Evolutionary conservation across 2,113 vertebrate genomes (phyloP).

Genomic region (Lagopus leucura): DNA sequence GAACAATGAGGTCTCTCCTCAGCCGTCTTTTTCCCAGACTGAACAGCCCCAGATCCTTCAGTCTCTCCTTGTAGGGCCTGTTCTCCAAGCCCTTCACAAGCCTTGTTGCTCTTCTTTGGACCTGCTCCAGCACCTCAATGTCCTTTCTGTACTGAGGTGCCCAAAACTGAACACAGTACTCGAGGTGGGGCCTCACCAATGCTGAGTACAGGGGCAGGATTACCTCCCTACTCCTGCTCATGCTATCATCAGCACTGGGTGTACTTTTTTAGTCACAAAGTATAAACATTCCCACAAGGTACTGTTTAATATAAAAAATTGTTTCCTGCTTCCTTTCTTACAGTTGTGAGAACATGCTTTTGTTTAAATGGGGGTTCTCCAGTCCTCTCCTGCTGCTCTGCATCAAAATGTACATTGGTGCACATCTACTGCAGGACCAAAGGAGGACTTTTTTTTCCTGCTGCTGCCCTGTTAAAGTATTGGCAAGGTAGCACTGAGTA

Average conservation of each 20-base stretch:
- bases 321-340: conserved; percentile 17
- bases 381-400: background rate
- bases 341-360: background rate
- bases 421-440: background rate
- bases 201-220: no score
- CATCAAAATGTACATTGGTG: rapidly evolving
- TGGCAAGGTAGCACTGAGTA: background rate
- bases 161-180: no score
- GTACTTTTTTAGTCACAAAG: background rate
- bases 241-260: background rate
- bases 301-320: background rate
- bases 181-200: no score
- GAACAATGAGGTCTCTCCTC: no score
- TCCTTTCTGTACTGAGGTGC: no score
- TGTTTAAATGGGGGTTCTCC: background rate
- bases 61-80: no score
- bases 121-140: no score
- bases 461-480: background rate
- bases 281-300: background rate
- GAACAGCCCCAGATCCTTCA: no score
- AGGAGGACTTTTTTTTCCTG: background rate
- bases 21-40: no score
- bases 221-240: background rate
- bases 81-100: no score
- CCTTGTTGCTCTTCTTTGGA: no score